phyloP scores from a whole-genome alignment of 2,113 vertebrate species.

The Phrynosoma platyrhinos region DNA sequence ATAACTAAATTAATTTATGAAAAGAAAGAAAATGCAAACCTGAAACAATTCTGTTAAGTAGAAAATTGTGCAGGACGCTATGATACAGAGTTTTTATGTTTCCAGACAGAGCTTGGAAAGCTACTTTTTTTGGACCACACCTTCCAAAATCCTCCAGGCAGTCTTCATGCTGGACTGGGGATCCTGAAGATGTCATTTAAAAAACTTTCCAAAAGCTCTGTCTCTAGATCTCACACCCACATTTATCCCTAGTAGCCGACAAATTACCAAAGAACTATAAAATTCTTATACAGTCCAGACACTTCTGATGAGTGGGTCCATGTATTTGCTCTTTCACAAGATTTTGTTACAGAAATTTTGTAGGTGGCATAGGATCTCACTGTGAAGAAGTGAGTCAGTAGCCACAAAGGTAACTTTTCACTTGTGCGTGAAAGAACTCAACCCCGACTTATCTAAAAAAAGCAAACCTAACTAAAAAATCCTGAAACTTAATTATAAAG shows the following conservation, averaged over 20 bases:
- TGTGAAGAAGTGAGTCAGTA: neutral
- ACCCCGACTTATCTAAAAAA: too few relatives aligned
- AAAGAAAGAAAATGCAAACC: neutral
- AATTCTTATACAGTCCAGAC: neutral
- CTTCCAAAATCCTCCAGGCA: neutral
- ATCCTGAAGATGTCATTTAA: too few relatives aligned
- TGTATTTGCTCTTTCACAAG: neutral
- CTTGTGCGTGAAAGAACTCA: neutral
- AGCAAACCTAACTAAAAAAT: neutral
- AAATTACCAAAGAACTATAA: neutral
- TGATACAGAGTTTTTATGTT: neutral
- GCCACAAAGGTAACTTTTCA: neutral
- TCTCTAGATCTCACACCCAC: neutral
- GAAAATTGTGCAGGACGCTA: neutral
- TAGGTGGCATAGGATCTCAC: neutral
- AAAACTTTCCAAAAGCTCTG: too few relatives aligned
- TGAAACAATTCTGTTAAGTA: neutral
- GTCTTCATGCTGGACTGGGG: too few relatives aligned
- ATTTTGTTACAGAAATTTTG: neutral
- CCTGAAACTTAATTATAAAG: neutral
- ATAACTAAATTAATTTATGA: neutral
- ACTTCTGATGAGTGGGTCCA: neutral
- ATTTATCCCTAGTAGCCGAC: neutral
- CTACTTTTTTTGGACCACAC: neutral
- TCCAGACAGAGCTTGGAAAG: neutral